Evolutionary conservation across 2,113 vertebrate species (phyloP), one percentile per base, ranked within the genome.

Genomic region (Nothocercus nigrocapillus): DNA sequence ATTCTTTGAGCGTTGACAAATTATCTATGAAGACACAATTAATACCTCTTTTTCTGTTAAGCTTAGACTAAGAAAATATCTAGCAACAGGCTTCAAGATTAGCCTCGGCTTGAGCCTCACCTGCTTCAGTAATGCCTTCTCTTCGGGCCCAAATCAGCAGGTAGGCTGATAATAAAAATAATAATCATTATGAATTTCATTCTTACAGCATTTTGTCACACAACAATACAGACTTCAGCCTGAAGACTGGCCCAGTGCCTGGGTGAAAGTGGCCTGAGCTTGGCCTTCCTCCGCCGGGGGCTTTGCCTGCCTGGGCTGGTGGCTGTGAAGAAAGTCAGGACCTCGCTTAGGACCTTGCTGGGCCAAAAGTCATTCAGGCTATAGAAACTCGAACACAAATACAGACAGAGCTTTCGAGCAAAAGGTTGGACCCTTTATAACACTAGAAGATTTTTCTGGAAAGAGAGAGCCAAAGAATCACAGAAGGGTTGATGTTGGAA

Each of bases 281-380:
- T 5, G 20, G 47, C 40, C 67, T 73, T 61, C 38, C 58, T 0
- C 0, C 53, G 61, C 11, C 20, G 4, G 8, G 0, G 1, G 49
- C 49, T 54, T 77, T 87, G 49, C 61, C 44, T 2, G 4, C 77
- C 32, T 0, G 1, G 40, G 51, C 32, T 49, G 61, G 40, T 91
- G 74, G 62, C 69, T 40, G 25, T 44, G 45, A 34, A 38, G 73
- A 40, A 14, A 74, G 64, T 13, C 77, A 64, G 21, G 68, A 19
- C 11, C 32, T 40, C 61, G 42, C 47, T 28, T 30, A 30, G 19
- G 13, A 28, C 0, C 54, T 18, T 90, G 20, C 79, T 58, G 24
- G 47, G 79, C 62, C 24, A 40, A 70, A 8, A 13, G 4, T 13
- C 17, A n/a, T 21, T 6, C 4, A 4, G 2, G 7, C 19, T 9